Conservation (phyloP, 1,140 invertebrate species). For the Tigriopus japonicus region DNA sequence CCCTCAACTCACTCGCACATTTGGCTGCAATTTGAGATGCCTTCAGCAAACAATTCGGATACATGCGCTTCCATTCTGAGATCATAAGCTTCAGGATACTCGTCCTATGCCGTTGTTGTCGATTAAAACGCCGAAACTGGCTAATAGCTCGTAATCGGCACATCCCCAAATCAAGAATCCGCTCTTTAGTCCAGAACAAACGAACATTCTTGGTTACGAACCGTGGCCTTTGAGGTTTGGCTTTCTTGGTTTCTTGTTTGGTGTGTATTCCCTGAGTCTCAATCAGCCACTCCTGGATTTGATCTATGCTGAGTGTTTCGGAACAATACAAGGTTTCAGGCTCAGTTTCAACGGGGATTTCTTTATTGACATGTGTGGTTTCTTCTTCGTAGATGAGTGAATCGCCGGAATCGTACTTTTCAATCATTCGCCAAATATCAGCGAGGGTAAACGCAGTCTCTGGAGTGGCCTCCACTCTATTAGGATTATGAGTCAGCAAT, state of each 20-base stretch:
- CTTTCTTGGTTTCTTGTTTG: background rate
- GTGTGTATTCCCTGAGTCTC: background rate
- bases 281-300: background rate
- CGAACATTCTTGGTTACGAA: background rate
- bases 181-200: background rate
- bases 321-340: background rate
- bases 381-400: no score
- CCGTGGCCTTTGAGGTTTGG: background rate
- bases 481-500: background rate
- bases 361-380: no score
- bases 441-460: background rate
- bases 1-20: background rate
- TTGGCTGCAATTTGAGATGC: background rate
- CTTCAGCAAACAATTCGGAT: background rate
- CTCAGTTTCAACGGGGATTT: background rate
- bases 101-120: background rate
- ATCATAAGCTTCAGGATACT: background rate
- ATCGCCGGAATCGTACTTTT: no score
- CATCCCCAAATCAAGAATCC: background rate
- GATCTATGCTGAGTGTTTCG: background rate
- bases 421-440: no score
- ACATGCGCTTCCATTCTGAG: background rate
- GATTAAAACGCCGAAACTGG: background rate
- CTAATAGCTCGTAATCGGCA: background rate
- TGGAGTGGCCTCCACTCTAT: background rate